A percentile compares a stretch with the other conserved stretches of the same genome.
Conservation (phyloP, 2,797 vertebrate species). For the Sebastes elongatus region DNA sequence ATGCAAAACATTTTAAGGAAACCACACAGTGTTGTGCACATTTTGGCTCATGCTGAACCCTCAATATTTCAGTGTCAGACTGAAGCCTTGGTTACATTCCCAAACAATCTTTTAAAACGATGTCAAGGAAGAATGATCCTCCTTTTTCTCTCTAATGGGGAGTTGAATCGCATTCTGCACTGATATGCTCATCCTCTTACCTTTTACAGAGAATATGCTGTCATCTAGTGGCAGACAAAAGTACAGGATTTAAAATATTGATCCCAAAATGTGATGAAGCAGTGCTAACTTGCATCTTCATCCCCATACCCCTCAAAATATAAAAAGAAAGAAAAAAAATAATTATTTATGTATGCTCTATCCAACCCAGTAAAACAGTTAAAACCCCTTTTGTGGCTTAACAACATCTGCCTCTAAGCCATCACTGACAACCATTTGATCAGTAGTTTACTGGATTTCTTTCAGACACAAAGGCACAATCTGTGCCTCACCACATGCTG, state of each 20-base stretch:
- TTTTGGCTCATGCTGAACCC: background rate
- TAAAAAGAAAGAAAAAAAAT: background rate
- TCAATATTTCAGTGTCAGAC: background rate
- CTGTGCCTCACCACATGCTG: background rate
- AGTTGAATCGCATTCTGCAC: background rate
- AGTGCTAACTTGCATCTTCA: background rate
- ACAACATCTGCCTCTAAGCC: background rate
- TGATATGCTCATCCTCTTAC: background rate
- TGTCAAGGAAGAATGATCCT: background rate
- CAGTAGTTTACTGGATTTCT: background rate
- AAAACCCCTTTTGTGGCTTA: background rate
- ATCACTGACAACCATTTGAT: background rate
- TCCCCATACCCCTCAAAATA: background rate
- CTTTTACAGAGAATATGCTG: conserved; percentile 44
- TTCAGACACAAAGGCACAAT: background rate
- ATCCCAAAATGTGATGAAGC: background rate
- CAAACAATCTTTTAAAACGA: background rate
- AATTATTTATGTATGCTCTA: background rate
- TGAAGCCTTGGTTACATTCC: background rate
- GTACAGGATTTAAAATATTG: background rate
- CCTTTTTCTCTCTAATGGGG: background rate
- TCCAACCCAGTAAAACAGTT: background rate
- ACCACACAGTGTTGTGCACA: background rate
- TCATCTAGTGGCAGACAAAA: conserved; percentile 66
- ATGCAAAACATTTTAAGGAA: background rate